Base-by-base conservation (phyloP, 1,140 invertebrate species). In the Ladona fulva region DNA sequence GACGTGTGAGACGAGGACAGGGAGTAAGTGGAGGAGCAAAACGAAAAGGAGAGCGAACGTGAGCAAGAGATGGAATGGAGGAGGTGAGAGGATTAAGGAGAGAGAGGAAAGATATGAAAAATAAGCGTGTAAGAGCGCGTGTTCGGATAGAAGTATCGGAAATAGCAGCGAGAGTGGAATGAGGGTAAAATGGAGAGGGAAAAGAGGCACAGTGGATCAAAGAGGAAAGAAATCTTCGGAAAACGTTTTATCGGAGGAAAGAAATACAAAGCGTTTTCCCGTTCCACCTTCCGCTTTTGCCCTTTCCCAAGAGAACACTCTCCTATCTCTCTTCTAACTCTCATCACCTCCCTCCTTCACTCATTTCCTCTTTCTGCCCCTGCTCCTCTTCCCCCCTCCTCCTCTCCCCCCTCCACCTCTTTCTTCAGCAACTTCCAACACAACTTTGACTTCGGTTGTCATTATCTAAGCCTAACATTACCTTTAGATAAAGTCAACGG, bases 231-330 rank as follows among this genome's bases (percentile, higher is more conserved):
- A 66, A 66, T 66, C 52, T 66, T 66, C 52, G 52, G n/a, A 66
- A 66, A 66, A 66, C 52, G 52, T 66, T 66, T 66, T 66, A 66
- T 66, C 52, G 52, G 14, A 66, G 52, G 16, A 66, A 66, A 66
- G 52, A 52, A 52, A 52, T 52, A 66, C 52, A 66, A 66, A 66
- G 52, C 52, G 52, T 66, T 66, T 6, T 66, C 44, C 44, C 44
- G 19, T 52, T 52, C 44, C 44, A 66, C 12, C 3, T 66, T 66
- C 52, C 52, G n/a, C 16, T 52, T 19, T 19, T 19, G 19, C 44
- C 44, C 10, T 52, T 11, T 52, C 44, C 44, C 44, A 52, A 19
- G 44, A 19, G 44, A 52, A 52, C n/a, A 52, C 19, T 19, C 52
- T 66, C 52, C 52, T 19, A 52, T 19, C 44, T 19, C 19, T 52